Evolutionary conservation across 2,888 invertebrate species (phyloP).

Genomic region (Sipha maydis): DNA sequence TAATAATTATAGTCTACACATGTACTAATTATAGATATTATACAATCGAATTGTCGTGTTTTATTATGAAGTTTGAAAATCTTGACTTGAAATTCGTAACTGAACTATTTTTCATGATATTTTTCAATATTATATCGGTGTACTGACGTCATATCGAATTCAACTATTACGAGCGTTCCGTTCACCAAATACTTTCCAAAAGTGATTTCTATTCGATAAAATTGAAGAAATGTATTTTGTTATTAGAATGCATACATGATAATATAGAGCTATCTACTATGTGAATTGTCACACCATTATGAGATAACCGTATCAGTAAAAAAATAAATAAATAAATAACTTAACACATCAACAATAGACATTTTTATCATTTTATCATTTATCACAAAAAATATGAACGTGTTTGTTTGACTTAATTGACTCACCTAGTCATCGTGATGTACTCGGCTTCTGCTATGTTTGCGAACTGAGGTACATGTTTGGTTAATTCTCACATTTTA

Average conservation of each 20-base stretch:
- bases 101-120: not conserved
- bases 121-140: not conserved
- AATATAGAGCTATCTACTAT: not conserved
- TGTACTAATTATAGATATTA: too few species aligned
- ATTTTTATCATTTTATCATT: not conserved
- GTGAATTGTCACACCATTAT: not conserved
- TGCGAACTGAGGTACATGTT: conserved; percentile 37
- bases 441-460: conserved; percentile 37
- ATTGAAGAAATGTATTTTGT: conserved; percentile 13
- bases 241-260: not conserved
- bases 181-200: conserved; percentile 37
- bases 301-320: not conserved
- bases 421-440: conserved; percentile 48
- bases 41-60: not conserved
- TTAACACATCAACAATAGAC: not conserved
- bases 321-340: not conserved
- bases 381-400: not conserved
- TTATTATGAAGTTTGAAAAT: not conserved
- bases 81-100: not conserved
- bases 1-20: too few species aligned
- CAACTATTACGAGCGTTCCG: not conserved
- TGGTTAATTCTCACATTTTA: conserved; percentile 25
- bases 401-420: conserved; percentile 11
- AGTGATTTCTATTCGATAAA: conserved; percentile 42
- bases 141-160: conserved; percentile 25